Percentiles rank a stretch among this genome's conserved stretches.
phyloP scores from a whole-genome alignment of 2,888 invertebrate species.

The Penaeus monodon region DNA sequence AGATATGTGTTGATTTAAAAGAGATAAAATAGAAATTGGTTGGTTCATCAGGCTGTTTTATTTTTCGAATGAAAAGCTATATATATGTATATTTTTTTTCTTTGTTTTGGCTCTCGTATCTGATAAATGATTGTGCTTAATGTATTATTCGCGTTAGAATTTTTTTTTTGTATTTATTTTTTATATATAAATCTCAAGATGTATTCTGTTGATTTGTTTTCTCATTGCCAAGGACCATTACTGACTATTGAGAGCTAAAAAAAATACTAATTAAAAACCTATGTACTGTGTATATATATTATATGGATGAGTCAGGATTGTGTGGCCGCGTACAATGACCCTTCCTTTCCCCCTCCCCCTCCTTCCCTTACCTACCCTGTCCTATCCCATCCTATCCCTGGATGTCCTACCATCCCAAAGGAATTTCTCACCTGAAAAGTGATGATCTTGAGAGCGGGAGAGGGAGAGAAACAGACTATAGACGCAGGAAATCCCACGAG shows the following conservation, averaged over 20 bases:
- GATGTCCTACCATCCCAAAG: too few relatives aligned
- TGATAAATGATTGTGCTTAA: slow-evolving; percentile 33
- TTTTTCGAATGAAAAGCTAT: too few relatives aligned
- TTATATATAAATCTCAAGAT: slow-evolving; percentile 13
- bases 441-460: too few relatives aligned
- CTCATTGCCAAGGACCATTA: slow-evolving; percentile 9
- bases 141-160: slow-evolving; percentile 32
- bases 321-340: slow-evolving; percentile 26
- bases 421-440: too few relatives aligned
- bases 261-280: slow-evolving; percentile 3
- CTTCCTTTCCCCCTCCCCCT: slow-evolving; percentile 7
- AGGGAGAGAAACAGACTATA: too few relatives aligned
- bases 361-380: slow-evolving; percentile 5
- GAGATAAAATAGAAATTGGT: slow-evolving; percentile 1
- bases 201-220: too few relatives aligned
- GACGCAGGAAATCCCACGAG: too few relatives aligned
- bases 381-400: background rate
- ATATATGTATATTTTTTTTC: too few relatives aligned
- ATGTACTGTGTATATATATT: slow-evolving; percentile 41
- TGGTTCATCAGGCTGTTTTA: slow-evolving; percentile 29
- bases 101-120: slow-evolving; percentile 17
- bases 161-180: slow-evolving; percentile 20
- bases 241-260: slow-evolving; percentile 22
- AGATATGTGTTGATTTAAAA: slow-evolving; percentile 6
- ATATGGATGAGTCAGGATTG: slow-evolving; percentile 29